Base-by-base conservation (phyloP, 1,140 invertebrate genomes). In the Vanessa tameamea region DNA sequence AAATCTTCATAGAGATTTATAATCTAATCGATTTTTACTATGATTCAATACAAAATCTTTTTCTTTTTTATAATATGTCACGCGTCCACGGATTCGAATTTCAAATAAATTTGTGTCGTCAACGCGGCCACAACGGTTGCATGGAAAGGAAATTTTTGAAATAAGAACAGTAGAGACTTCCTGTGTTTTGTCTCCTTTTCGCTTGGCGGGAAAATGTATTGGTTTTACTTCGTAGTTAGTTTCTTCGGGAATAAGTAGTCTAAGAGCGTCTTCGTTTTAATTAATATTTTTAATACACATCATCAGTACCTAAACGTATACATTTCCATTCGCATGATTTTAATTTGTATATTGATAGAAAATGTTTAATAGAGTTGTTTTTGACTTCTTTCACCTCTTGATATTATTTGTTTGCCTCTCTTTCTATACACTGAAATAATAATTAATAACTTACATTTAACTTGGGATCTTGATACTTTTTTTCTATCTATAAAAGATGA, bases 141-240 rank as follows among this genome's bases (percentile, higher is more conserved):
- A 57, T 80, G 65, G 83, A 88, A 89, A 85, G 82, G 79, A 61
- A 61, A 61, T 72, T 76, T 80, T 85, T 77, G 69, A 77, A 81
- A 74, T 77, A 77, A 76, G 73, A 83, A 83, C 78, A 81, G 77
- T 37, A 8, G 53, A 74, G 64, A 73, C 75, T 92, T 90, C 87
- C 85, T 85, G 82, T 84, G 78, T 82, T 82, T 76, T 83, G 78
- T 90, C 85, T 70, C 82, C 78, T 79, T 89, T 75, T 47, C 80
- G 71, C 82, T 78, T 78, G 55, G 67, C 64, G 76, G 74, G 82
- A 77, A 78, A 80, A 74, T 74, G 69, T 82, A 70, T 78, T 73
- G 81, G 78, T 87, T 84, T 83, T 76, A 61, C 71, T 87, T 74
- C 81, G 79, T 75, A 77, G 73, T 75, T 78, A 81, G 85, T 87